Conservation (phyloP, 2,797 vertebrate species). For the Sarcophilus harrisii region DNA sequence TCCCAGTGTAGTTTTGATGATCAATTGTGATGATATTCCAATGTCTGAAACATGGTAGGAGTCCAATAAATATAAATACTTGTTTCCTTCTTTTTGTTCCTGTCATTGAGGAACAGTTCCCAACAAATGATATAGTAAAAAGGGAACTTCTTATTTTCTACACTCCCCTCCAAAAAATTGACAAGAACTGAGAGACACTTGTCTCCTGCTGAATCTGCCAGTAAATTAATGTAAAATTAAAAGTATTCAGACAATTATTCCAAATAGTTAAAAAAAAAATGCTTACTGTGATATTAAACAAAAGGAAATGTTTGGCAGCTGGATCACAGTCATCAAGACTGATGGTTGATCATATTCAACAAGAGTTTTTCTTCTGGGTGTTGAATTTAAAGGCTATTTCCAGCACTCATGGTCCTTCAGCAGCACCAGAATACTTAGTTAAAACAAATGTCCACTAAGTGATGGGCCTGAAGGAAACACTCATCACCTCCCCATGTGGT, state of each 20-base stretch:
- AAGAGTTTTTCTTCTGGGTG: background rate
- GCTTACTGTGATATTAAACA: background rate
- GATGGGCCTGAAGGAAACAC: background rate
- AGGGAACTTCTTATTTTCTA: constrained; percentile 6
- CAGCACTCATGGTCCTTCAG: background rate
- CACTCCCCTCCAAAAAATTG: background rate
- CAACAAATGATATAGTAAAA: background rate
- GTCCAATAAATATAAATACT: background rate
- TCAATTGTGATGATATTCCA: background rate
- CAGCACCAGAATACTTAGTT: background rate
- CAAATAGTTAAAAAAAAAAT: background rate
- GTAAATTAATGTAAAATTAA: background rate
- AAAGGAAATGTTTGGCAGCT: background rate
- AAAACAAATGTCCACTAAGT: background rate
- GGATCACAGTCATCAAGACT: background rate
- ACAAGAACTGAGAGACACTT: background rate
- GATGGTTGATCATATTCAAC: background rate
- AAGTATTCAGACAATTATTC: constrained; percentile 4
- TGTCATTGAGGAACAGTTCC: background rate
- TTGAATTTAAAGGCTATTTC: background rate
- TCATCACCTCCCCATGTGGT: background rate
- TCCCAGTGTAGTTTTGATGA: background rate
- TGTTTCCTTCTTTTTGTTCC: background rate
- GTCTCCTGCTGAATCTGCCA: background rate
- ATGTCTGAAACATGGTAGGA: background rate